These are phyloP conservation scores for Luscinia megarhynchos DNA, from an alignment of 2,797 vertebrate species.

Conservation along the genomic window DNA sequence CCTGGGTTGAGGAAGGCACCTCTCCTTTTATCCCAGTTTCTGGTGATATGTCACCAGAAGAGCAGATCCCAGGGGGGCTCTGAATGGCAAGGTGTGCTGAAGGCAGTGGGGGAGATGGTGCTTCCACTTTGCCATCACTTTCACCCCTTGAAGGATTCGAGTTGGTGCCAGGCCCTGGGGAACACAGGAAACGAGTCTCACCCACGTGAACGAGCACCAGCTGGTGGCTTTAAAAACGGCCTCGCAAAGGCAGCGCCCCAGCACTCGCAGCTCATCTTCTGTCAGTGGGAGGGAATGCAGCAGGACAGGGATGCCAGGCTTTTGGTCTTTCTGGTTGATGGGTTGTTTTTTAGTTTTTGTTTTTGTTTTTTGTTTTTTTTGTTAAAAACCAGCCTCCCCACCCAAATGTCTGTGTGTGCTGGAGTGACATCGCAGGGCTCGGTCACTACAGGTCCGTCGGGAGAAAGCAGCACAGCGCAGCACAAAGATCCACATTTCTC, in stretches of 20 bases:
- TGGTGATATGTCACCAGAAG: slow-evolving; percentile 77
- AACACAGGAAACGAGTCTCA: slow-evolving; percentile 94
- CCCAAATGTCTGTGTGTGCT: slow-evolving; percentile 51
- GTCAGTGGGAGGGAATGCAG: not conserved
- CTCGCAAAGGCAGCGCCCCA: slow-evolving; percentile 76
- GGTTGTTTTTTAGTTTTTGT: not conserved
- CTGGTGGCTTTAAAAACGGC: slow-evolving; percentile 75
- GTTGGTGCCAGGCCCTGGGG: slow-evolving; percentile 89
- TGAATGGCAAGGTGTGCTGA: slow-evolving; percentile 77
- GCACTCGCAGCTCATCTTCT: slow-evolving; percentile 43
- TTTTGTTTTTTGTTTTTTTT: not conserved
- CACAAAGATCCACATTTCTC: not conserved
- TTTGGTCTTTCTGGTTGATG: not conserved
- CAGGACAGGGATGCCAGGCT: slow-evolving; percentile 1
- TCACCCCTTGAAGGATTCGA: slow-evolving; percentile 81
- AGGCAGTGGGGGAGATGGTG: slow-evolving; percentile 79
- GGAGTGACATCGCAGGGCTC: slow-evolving; percentile 6
- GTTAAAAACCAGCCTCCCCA: slow-evolving; percentile 21
- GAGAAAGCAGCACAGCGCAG: not conserved
- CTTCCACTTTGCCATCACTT: slow-evolving; percentile 78
- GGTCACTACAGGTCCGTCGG: not conserved
- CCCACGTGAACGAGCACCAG: slow-evolving; percentile 86
- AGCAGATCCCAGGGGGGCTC: slow-evolving; percentile 76
- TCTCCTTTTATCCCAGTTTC: slow-evolving; percentile 69
- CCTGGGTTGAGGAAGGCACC: slow-evolving; percentile 79